phyloP scores from a whole-genome alignment of 2,797 vertebrate genomes.

The Phrynocephalus vlangalii region DNA sequence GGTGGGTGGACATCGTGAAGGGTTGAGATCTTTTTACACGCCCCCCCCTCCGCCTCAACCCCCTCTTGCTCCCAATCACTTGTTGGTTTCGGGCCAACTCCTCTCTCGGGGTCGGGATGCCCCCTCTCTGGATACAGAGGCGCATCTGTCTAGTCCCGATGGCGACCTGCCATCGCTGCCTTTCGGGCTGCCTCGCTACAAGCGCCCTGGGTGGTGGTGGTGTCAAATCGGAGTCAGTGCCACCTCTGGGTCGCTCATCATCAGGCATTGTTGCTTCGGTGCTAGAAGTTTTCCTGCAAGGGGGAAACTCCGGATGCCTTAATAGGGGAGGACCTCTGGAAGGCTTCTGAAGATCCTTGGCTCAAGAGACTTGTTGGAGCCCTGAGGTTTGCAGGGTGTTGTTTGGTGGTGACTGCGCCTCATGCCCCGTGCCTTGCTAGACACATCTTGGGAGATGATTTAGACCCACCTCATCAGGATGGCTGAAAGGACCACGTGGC shows the following conservation, averaged over 20 bases:
- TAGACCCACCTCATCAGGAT: too few species aligned
- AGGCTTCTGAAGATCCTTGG: not conserved
- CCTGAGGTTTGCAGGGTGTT: too few species aligned
- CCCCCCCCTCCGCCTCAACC: too few species aligned
- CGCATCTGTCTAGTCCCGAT: too few species aligned
- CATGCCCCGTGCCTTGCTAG: not conserved
- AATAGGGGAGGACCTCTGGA: not conserved
- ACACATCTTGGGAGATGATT: too few species aligned
- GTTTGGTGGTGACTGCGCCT: too few species aligned
- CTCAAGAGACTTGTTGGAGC: not conserved
- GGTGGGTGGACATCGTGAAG: rapidly evolving
- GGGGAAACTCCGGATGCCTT: not conserved
- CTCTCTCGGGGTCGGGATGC: too few species aligned
- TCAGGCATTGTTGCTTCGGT: not conserved
- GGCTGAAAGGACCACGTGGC: not conserved
- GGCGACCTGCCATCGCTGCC: rapidly evolving
- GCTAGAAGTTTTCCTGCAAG: not conserved
- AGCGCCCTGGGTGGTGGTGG: not conserved
- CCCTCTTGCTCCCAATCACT: not conserved
- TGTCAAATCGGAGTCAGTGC: not conserved
- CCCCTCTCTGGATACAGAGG: not conserved
- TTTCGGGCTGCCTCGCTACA: not conserved
- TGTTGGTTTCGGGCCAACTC: not conserved
- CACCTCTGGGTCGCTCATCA: not conserved
- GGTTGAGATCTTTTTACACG: not conserved